Evolutionary conservation across 2,888 invertebrate genomes (phyloP), one percentile per base, ranked within the genome.

Genomic region (Cistogaster globosa): DNA sequence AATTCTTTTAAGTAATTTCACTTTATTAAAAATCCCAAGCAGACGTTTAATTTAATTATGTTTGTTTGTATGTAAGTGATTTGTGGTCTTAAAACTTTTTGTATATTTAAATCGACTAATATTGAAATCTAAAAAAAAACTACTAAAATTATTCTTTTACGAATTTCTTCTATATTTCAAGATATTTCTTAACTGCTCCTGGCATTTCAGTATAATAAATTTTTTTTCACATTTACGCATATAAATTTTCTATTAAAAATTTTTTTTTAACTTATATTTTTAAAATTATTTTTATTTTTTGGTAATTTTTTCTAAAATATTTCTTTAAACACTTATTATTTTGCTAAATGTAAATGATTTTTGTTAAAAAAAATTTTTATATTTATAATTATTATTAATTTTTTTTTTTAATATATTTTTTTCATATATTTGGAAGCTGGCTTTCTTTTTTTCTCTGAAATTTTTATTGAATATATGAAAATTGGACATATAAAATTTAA

Each of bases 361-460:
- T 71, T 9, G 32, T 45, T 60, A 22, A 69, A 69, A 69, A 69
- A 71, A 32, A 16, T 45, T 22, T 72, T 16, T 51, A 36, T 60
- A 22, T 72, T 36, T 16, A 51, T 51, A 58, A 14, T 62, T 67
- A 26, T 67, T 32, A 20, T 51, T 68, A 18, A 12, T 53, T 67
- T 32, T 20, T 53, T 55, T 55, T 42, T 32, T 58, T n/a, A n/a
- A n/a, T n/a, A n/a, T n/a, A n/a, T 38, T 38, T 20, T 76, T 68
- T 72, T 55, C 48, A 85, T 74, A 60, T 58, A n/a, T 71, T 85
- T 85, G 85, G 85, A 85, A 85, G 85, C 85, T 82, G 69, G 26
- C 75, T 75, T 51, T 7, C 2, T 67, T 53, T 67, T 53, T 38
- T 67, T 57, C 20, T 57, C 62, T 16, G 12, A 63, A 58, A 67